Percentiles rank a stretch among this genome's conserved stretches.
Evolutionary conservation across 2,797 vertebrate genomes (phyloP).

Genomic region (Myotis vivesi): DNA sequence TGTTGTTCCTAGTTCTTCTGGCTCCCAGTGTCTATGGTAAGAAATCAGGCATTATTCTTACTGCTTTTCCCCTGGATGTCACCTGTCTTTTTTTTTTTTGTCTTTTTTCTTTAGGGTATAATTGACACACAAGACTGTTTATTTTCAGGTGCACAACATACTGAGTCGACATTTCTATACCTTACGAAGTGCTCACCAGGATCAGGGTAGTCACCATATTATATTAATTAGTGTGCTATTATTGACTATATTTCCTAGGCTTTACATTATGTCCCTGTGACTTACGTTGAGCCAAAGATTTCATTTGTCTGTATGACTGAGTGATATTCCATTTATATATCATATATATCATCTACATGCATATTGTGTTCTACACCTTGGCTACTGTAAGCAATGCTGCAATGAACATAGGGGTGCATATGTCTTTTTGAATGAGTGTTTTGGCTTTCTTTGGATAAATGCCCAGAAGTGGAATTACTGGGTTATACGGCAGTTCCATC

Average conservation of each 20-base stretch:
- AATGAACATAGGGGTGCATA: too few relatives aligned
- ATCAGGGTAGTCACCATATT: not conserved
- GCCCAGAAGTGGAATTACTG: too few relatives aligned
- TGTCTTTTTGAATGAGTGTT: too few relatives aligned
- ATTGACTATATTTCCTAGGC: not conserved
- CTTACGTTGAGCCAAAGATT: not conserved
- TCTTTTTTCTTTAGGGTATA: too few relatives aligned
- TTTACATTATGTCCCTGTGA: not conserved
- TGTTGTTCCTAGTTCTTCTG: not conserved
- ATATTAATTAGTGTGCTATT: too few relatives aligned
- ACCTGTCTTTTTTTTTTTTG: not conserved
- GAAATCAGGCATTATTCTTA: not conserved
- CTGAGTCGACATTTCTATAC: fast-evolving
- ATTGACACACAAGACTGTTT: not conserved
- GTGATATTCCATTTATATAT: too few relatives aligned
- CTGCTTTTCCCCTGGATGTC: not conserved
- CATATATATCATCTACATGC: too few relatives aligned
- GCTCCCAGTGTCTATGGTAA: not conserved
- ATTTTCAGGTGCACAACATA: not conserved
- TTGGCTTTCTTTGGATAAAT: too few relatives aligned
- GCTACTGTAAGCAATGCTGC: too few relatives aligned
- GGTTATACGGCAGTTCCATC: too few relatives aligned
- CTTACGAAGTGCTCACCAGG: not conserved
- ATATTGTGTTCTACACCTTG: too few relatives aligned
- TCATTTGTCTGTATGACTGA: too few relatives aligned